phyloP scores from a whole-genome alignment of 1,140 invertebrate genomes.

The Drosophila nigrodunni region DNA sequence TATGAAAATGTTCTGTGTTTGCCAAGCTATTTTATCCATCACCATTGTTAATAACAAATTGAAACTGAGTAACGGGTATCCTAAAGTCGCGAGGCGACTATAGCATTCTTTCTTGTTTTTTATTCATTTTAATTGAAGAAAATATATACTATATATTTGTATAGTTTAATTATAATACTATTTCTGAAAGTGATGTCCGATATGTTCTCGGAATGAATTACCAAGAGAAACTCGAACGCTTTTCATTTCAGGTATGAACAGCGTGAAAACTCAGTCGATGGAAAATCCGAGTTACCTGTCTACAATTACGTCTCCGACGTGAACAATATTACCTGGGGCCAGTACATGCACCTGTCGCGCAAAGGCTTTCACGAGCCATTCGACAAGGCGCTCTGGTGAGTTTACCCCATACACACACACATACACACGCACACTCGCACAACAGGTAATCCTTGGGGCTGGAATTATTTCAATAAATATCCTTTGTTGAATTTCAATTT shows the following conservation, averaged over 20 bases:
- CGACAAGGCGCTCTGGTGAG: conserved; percentile 82
- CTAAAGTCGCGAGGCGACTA: too few species aligned
- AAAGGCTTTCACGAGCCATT: conserved; percentile 83
- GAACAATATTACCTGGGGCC: conserved; percentile 85
- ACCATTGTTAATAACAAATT: too few species aligned
- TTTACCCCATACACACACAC: background rate
- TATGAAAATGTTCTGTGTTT: too few species aligned
- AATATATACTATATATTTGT: too few species aligned
- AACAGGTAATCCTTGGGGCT: background rate
- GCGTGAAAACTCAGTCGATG: conserved; percentile 46
- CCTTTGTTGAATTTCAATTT: conserved; percentile 59
- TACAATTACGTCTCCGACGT: conserved; percentile 85
- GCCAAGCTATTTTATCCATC: too few species aligned
- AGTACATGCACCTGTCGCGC: conserved; percentile 84
- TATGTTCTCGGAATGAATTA: too few species aligned
- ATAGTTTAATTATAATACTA: too few species aligned
- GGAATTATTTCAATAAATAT: conserved; percentile 43
- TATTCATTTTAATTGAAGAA: too few species aligned
- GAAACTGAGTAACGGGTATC: too few species aligned
- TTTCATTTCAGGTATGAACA: conserved; percentile 47
- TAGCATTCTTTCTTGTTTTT: too few species aligned
- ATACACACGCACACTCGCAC: background rate
- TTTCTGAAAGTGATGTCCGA: too few species aligned
- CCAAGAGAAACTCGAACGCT: too few species aligned
- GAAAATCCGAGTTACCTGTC: conserved; percentile 84